Evolutionary conservation across 2,888 invertebrate species (phyloP).

Genomic region (Lypha dubia): DNA sequence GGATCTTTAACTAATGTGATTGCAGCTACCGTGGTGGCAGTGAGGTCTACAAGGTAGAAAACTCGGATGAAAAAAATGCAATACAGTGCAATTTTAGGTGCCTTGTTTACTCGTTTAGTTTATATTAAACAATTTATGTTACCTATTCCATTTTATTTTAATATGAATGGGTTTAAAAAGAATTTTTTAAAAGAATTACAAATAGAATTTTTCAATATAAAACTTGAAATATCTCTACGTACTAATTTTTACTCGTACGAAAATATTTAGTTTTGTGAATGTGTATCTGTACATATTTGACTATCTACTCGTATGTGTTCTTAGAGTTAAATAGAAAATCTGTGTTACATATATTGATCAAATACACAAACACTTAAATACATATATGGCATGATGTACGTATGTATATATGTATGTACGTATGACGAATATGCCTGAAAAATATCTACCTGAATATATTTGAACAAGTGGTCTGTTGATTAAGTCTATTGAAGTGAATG

Average conservation of each 20-base stretch:
- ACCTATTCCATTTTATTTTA: too few species aligned
- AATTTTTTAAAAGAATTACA: too few species aligned
- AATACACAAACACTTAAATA: not conserved
- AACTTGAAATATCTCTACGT: conserved; percentile 43
- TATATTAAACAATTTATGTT: too few species aligned
- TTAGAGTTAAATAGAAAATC: not conserved
- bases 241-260: not conserved
- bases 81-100: too few species aligned
- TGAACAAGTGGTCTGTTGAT: not conserved
- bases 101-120: too few species aligned
- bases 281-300: not conserved
- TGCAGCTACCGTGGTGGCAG: too few species aligned
- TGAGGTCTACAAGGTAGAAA: too few species aligned
- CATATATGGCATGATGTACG: conserved; percentile 2
- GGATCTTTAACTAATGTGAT: too few species aligned
- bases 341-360: not conserved
- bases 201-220: conserved; percentile 41
- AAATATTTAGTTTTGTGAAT: not conserved
- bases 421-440: not conserved
- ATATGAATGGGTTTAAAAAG: too few species aligned
- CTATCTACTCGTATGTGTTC: not conserved
- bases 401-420: too few species aligned
- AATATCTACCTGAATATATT: conserved; percentile 2
- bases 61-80: too few species aligned
- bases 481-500: not conserved